Conservation (phyloP, 2,888 invertebrate species). For the Tenthredo distinguenda region DNA sequence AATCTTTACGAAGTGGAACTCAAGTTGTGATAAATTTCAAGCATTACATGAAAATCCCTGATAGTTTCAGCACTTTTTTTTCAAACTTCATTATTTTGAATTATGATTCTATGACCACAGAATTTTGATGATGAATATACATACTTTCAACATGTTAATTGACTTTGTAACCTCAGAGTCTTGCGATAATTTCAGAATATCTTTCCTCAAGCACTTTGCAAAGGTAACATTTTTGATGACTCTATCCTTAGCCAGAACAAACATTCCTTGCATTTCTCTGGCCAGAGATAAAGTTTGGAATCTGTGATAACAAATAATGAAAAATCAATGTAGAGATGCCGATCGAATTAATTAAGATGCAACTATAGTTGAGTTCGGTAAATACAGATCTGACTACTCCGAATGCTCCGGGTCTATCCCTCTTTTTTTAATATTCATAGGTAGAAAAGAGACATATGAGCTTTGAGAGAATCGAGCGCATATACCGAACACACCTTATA, state of each 20-base stretch:
- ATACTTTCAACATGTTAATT: conserved; percentile 81
- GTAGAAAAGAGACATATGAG: too few relatives aligned
- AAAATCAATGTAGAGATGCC: background rate
- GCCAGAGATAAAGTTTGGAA: conserved; percentile 84
- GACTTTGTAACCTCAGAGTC: conserved; percentile 83
- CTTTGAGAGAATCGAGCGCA: too few relatives aligned
- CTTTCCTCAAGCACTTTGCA: conserved; percentile 87
- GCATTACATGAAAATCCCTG: background rate
- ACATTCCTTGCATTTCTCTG: conserved; percentile 89
- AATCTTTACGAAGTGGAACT: too few relatives aligned
- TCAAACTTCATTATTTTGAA: background rate
- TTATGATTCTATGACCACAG: background rate
- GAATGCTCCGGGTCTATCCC: too few relatives aligned
- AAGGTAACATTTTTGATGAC: conserved; percentile 90
- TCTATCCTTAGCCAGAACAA: conserved; percentile 89
- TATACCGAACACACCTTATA: background rate
- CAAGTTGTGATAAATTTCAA: background rate
- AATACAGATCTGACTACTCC: too few relatives aligned
- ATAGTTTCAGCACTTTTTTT: background rate
- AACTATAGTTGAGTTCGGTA: too few relatives aligned
- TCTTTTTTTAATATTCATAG: too few relatives aligned
- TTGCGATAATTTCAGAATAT: conserved; percentile 82
- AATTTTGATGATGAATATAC: conserved; percentile 62
- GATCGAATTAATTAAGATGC: background rate
- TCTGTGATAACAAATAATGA: conserved; percentile 74